These are phyloP conservation scores for Tupaia chinensis DNA, from an alignment of 2,113 vertebrate species.

Conservation along the genomic window DNA sequence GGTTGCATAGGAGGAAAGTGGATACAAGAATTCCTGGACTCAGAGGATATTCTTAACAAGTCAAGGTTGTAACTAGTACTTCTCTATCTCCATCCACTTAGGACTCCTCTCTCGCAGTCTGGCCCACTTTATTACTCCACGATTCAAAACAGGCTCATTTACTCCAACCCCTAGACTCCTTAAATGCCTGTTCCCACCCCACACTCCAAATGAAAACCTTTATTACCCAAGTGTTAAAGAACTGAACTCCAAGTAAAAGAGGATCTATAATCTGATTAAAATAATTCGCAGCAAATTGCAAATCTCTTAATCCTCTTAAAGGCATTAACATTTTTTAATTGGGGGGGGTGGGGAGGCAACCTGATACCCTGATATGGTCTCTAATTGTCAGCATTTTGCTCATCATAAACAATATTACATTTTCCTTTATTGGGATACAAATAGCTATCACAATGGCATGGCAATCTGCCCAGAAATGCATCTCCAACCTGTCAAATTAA, in stretches of 20 bases:
- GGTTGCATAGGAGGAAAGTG: not conserved
- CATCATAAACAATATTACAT: constrained; percentile 71
- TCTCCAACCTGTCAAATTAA: constrained; percentile 65
- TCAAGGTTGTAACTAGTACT: not conserved
- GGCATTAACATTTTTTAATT: constrained; percentile 72
- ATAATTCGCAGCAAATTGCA: constrained; percentile 81
- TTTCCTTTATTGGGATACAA: constrained; percentile 50
- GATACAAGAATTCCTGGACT: not conserved
- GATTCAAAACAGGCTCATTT: not conserved
- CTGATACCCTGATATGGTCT: constrained; percentile 58
- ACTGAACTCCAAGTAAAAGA: constrained; percentile 61
- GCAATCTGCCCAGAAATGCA: constrained; percentile 70
- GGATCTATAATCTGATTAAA: constrained; percentile 79
- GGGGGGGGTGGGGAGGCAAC: constrained; percentile 1
- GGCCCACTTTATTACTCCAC: not conserved
- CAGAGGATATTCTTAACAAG: not conserved
- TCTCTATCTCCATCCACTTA: not conserved
- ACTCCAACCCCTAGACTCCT: not conserved
- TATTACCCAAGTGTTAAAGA: not conserved
- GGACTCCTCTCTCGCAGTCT: not conserved
- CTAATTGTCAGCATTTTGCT: constrained; percentile 70
- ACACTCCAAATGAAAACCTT: constrained; percentile 34
- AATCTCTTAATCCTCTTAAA: constrained; percentile 83
- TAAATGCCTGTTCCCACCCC: not conserved
- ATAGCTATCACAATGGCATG: constrained; percentile 57